Conservation (phyloP, 1,140 invertebrate genomes). For the Cardiocondyla obscurior region DNA sequence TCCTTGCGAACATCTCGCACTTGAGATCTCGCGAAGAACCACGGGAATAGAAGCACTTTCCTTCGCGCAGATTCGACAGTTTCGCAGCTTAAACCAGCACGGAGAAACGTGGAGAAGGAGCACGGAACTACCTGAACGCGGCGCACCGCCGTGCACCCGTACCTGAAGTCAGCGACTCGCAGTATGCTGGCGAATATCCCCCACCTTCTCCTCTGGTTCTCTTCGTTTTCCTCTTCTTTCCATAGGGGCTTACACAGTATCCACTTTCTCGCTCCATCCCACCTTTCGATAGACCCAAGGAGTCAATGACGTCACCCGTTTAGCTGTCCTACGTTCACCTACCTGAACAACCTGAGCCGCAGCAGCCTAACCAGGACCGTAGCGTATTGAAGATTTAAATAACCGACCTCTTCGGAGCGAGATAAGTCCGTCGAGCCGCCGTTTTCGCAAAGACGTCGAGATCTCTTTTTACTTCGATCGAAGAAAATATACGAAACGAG, state of each 20-base stretch:
- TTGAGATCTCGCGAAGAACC: neutral
- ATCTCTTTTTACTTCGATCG: neutral
- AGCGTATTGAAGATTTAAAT: neutral
- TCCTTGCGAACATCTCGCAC: neutral
- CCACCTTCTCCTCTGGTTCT: slow-evolving; percentile 67
- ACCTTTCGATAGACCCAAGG: slow-evolving; percentile 73
- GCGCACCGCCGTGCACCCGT: slow-evolving; percentile 77
- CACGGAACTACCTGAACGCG: slow-evolving; percentile 76
- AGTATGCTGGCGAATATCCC: slow-evolving; percentile 78
- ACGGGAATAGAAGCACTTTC: slow-evolving; percentile 1
- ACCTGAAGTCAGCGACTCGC: slow-evolving; percentile 78
- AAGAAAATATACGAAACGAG: neutral
- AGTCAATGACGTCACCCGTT: slow-evolving; percentile 78
- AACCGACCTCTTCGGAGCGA: neutral
- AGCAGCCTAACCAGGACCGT: slow-evolving; percentile 58
- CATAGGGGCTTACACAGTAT: slow-evolving; percentile 16
- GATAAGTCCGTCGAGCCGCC: neutral
- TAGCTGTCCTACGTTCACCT: slow-evolving; percentile 79
- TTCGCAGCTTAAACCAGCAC: slow-evolving; percentile 23
- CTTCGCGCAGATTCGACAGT: neutral
- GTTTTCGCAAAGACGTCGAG: neutral
- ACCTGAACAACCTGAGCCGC: slow-evolving; percentile 62
- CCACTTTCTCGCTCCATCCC: slow-evolving; percentile 57
- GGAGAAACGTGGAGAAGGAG: slow-evolving; percentile 54
- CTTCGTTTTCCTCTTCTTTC: slow-evolving; percentile 70